These are phyloP conservation scores for Phymatocera aterrima DNA, from an alignment of 2,888 invertebrate genomes.

Conservation along the genomic window DNA sequence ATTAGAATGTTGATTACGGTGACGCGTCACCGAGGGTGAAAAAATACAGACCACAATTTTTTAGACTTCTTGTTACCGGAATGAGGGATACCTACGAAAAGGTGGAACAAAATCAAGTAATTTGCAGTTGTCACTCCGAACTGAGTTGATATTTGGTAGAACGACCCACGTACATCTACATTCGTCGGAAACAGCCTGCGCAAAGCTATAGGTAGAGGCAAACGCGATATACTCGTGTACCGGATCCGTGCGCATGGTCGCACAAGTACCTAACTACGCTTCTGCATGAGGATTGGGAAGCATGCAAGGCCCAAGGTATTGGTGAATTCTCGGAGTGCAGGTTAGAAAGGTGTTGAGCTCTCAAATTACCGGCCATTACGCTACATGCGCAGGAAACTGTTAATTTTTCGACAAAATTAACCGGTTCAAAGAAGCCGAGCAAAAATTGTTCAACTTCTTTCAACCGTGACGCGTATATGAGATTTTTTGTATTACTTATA, in stretches of 20 bases:
- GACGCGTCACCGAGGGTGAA: too few relatives aligned
- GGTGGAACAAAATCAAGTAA: too few relatives aligned
- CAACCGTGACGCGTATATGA: conserved; percentile 39
- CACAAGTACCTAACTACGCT: not conserved
- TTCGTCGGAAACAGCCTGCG: too few relatives aligned
- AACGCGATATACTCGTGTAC: too few relatives aligned
- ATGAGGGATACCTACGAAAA: too few relatives aligned
- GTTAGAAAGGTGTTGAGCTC: conserved; percentile 41
- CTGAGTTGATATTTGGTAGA: too few relatives aligned
- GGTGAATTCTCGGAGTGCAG: conserved; percentile 11
- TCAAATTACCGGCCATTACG: conserved; percentile 41
- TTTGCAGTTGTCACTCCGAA: too few relatives aligned
- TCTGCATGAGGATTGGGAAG: not conserved
- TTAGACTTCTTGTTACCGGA: too few relatives aligned
- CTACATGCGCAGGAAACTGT: conserved; percentile 44
- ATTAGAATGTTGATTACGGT: too few relatives aligned
- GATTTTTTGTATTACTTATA: not conserved
- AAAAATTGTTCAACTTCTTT: conserved; percentile 35
- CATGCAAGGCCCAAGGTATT: not conserved
- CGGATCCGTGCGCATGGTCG: conserved; percentile 2
- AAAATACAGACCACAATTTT: too few relatives aligned
- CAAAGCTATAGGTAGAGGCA: too few relatives aligned
- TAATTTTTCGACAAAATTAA: conserved; percentile 43
- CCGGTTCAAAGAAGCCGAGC: conserved; percentile 37
- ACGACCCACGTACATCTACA: too few relatives aligned